Conservation (phyloP, 2,113 vertebrate species). For the Pomatorhinus ruficollis region DNA sequence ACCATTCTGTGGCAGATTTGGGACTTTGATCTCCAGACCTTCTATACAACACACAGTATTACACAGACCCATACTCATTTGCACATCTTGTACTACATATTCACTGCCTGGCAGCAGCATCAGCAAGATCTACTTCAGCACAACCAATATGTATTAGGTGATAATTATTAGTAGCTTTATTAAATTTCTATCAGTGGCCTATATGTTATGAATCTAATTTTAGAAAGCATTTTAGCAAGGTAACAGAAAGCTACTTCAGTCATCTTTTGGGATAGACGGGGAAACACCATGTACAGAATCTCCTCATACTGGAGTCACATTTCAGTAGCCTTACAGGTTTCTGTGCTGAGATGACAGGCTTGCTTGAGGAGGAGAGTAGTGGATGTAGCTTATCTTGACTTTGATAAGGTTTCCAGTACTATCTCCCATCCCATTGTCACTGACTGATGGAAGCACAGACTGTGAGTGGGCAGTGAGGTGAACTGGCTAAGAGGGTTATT, state of each 20-base stretch:
- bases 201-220: not conserved
- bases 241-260: not conserved
- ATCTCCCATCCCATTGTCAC: not conserved
- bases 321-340: not conserved
- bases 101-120: not conserved
- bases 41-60: not conserved
- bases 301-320: not conserved
- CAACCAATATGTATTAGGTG: not conserved
- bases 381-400: not conserved
- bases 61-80: not conserved
- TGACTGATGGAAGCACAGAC: not conserved
- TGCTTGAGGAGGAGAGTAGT: not conserved
- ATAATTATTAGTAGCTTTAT: not conserved
- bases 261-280: not conserved
- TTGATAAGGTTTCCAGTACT: not conserved
- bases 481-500: not conserved
- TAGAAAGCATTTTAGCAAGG: not conserved
- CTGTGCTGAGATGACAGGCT: not conserved
- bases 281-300: not conserved
- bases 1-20: not conserved
- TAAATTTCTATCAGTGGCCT: not conserved
- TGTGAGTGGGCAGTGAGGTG: not conserved
- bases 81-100: not conserved
- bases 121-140: not conserved
- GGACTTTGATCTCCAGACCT: not conserved